Evolutionary conservation across 2,797 vertebrate species (phyloP), one percentile per base, ranked within the genome.

Genomic region (Sebastes kiyomatsui): DNA sequence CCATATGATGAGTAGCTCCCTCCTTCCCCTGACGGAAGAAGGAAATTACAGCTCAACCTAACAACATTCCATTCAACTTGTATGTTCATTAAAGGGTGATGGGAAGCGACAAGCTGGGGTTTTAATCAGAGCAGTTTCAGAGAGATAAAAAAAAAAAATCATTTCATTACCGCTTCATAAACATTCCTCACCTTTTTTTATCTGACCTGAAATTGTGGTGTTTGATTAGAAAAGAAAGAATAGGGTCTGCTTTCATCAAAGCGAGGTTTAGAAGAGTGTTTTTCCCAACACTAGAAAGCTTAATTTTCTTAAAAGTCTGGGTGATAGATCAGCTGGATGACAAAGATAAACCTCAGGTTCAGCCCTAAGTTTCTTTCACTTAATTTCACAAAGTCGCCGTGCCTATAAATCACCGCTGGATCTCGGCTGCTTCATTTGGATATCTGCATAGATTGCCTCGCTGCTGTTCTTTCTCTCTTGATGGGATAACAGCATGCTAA

Each of bases 11-110:
- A 90, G 86, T 62, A 22, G 80, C 78, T 82, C 77, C 77, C 72
- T 64, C 71, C 82, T 74, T 76, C 81, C 74, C 54, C 77, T 13
- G n/a, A 84, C 23, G 30, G 75, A 86, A 80, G 68, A 77, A 81
- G 88, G 91, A 95, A 91, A 95, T 93, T 89, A 91, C 87, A 85
- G 81, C 77, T 91, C 87, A 79, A 80, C 68, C 70, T 73, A 86
- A 87, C 79, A 88, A 90, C 30, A 83, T 91, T 92, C 93, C 77
- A 92, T 91, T 87, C 82, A 85, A 88, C 76, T 77, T 76, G 84
- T 86, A 75, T 87, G 88, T 92, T 94, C 90, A 93, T 94, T 92
- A 87, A 80, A 83, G 56, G 54, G 59, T 61, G 88, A 92, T 86
- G 52, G 70, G 78, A 86, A 83, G 75, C n/a, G 89, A 93, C 91